Evolutionary conservation across 2,113 vertebrate genomes (phyloP).

Genomic region (Mus musculus): DNA sequence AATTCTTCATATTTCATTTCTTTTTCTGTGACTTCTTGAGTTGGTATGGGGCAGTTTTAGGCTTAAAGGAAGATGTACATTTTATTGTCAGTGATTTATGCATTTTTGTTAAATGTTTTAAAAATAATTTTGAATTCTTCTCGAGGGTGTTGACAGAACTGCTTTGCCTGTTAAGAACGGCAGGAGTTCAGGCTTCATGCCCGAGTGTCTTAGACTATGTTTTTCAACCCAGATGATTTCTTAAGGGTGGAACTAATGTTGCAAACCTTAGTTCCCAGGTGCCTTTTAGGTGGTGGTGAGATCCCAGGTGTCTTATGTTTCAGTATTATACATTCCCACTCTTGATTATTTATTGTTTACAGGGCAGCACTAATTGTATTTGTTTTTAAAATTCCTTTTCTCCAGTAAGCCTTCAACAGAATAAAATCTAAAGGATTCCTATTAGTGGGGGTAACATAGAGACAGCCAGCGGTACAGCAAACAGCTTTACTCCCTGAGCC

Average conservation of each 20-base stretch:
- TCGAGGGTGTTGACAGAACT: neutral
- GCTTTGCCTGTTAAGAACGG: neutral
- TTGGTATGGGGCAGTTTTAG: neutral
- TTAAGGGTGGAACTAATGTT: neutral
- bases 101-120: conserved; percentile 1
- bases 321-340: neutral
- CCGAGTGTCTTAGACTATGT: neutral
- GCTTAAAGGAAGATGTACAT: neutral
- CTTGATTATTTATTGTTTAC: neutral
- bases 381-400: neutral
- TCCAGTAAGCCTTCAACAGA: neutral
- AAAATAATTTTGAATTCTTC: neutral
- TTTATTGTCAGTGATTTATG: conserved; percentile 1
- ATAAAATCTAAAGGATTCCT: neutral
- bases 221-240: neutral
- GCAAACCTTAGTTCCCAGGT: neutral
- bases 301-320: neutral
- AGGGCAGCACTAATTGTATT: neutral
- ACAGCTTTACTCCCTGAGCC: neutral
- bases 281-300: neutral
- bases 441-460: neutral
- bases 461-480: neutral
- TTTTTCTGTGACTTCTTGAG: conserved; percentile 38
- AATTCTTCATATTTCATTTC: conserved; percentile 41
- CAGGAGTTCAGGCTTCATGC: neutral